Evolutionary conservation across 2,797 vertebrate genomes (phyloP), one percentile per base, ranked within the genome.

Genomic region (Fundulus diaphanus): DNA sequence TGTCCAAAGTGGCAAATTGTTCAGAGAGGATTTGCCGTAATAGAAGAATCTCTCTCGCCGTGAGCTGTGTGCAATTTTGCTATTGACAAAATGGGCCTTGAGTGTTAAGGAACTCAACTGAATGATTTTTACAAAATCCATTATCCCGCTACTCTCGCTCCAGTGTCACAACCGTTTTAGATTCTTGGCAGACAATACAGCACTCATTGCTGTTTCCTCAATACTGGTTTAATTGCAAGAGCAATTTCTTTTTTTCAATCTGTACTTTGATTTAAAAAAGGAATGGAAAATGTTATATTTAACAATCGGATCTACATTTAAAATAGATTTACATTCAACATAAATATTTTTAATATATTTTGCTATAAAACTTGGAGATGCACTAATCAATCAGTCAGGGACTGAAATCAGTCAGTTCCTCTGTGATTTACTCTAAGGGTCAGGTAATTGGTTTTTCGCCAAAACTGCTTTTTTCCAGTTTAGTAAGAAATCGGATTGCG

Each of bases 1-100:
- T 94, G 80, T 91, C 84, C 87, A 92, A 94, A 95, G 85, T 87
- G 72, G 83, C 90, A 82, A 86, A 88, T 93, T 94, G 93, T 93
- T 95, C 91, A 92, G 76, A 84, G 72, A 79, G 75, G 78, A 88
- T 92, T 87, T 82, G 86, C 82, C 82, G 76, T 80, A 93, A 90
- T 89, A 91, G 86, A 90, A 89, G 92, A 91, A 84, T 85, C 83
- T 86, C 80, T 82, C 86, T 89, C 82, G 72, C 72, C 82, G 78
- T 82, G 80, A 87, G 78, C 76, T 42, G 65, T 69, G 56, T 72
- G 85, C 85, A 93, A 87, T 89, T 90, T 86, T 86, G 84, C 80
- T 87, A 92, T 90, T 88, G 90, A 90, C 81, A 84, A 91, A 90
- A 88, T 88, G 87, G 82, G 84, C 51, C 84, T 79, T 73, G 78